Evolutionary conservation across 2,888 invertebrate genomes (phyloP).

Genomic region (Acholoe squamosa): DNA sequence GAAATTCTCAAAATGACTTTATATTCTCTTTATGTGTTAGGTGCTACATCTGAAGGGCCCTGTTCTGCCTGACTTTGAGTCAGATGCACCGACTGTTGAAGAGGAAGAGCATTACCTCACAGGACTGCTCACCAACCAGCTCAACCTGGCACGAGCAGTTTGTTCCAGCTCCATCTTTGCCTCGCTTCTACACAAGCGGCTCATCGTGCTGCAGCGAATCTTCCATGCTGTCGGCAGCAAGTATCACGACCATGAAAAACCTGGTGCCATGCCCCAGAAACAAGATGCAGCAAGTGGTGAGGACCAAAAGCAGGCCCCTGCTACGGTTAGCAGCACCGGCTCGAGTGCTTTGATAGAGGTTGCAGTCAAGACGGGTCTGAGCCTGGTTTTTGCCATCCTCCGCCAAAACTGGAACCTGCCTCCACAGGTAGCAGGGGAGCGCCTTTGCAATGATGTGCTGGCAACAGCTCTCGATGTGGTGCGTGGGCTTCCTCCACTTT

Average conservation of each 20-base stretch:
- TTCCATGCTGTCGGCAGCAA: conserved; percentile 86
- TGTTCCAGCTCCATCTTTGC: conserved; percentile 86
- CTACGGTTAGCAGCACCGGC: conserved; percentile 68
- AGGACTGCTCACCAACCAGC: conserved; percentile 85
- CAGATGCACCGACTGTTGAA: conserved; percentile 83
- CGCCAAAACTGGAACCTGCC: conserved; percentile 86
- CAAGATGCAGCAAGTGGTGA: neutral
- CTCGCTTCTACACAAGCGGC: conserved; percentile 85
- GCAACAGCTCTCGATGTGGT: conserved; percentile 86
- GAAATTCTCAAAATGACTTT: neutral
- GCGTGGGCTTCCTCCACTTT: conserved; percentile 86
- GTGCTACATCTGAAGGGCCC: conserved; percentile 81
- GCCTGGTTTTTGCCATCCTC: conserved; percentile 86
- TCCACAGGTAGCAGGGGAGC: conserved; percentile 78
- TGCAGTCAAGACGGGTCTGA: conserved; percentile 87
- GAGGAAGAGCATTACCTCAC: conserved; percentile 86
- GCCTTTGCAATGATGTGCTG: conserved; percentile 86
- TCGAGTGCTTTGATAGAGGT: conserved; percentile 86
- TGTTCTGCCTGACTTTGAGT: conserved; percentile 85
- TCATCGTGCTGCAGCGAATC: conserved; percentile 86
- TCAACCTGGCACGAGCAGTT: conserved; percentile 85
- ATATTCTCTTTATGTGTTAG: neutral
- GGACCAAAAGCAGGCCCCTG: conserved; percentile 43
- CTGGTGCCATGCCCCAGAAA: conserved; percentile 60
- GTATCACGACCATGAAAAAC: conserved; percentile 83